Base-by-base conservation (phyloP, 2,113 vertebrate genomes). In the Trichechus manatus region DNA sequence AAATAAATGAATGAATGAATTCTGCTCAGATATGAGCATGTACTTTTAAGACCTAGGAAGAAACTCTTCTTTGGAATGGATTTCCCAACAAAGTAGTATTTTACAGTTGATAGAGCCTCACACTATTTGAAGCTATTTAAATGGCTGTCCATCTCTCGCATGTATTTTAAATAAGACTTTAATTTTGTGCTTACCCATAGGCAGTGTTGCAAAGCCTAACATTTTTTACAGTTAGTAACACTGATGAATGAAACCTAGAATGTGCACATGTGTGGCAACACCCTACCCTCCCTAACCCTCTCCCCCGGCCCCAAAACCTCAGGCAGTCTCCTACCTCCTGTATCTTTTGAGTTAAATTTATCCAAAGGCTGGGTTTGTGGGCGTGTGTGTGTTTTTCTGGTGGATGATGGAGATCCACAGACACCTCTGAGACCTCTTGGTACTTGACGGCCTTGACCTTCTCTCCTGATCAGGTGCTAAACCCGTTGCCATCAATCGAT, bases 131-230 rank as follows among this genome's bases (percentile, higher is more conserved):
- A 93, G 31, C 64, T 86, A 53, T 88, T 90, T 95, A 77, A 93
- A 93, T 77, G 29, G 77, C 36, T 81, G 0, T 29, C 6, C 8
- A 68, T 83, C 59, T 94, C 56, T 79, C 74, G 53, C 23, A 3
- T 61, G 20, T 59, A 39, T 91, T 96, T 89, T 93, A 95, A 85
- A 79, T 77, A 42, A 72, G 39, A 78, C 82, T 94, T 95, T 93
- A 66, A 56, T 92, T 87, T 94, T 95, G 50, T 94, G 39, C 66
- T 61, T 63, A 63, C 29, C 56, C 70, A 31, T 9, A 91, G 86
- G 72, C 78, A 93, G 42, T 77, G 31, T 85, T 78, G 50, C 63
- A 86, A 68, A 74, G 70, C 44, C 9, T 77, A 68, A 68, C 31
- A 68, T 64, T 91, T 83, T 87, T 63, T 22, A 77, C 14, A 81